phyloP scores from a whole-genome alignment of 92 coral and sea anemone genomes.

The Muricea muricata region DNA sequence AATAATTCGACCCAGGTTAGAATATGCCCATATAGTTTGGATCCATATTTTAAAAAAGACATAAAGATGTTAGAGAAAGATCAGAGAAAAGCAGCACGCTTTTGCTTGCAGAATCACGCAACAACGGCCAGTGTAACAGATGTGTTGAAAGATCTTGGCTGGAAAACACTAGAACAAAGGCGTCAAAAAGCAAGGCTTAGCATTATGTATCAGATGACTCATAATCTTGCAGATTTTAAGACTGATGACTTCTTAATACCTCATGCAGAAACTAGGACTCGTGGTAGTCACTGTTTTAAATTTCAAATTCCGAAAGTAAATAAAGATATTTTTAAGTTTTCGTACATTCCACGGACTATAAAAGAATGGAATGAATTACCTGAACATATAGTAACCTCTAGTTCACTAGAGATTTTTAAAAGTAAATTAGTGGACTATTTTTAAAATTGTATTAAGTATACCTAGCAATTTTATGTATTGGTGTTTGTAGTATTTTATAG shows the following conservation, averaged over 20 bases:
- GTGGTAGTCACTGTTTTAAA: not conserved
- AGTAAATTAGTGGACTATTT: no score
- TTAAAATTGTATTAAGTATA: no score
- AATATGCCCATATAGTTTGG: conserved; percentile 44
- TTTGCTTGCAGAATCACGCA: conserved; percentile 8
- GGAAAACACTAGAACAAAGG: not conserved
- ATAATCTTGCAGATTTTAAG: not conserved
- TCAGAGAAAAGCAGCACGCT: conserved; percentile 5
- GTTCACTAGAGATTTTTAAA: not conserved
- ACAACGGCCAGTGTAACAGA: conserved; percentile 3
- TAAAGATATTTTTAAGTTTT: not conserved
- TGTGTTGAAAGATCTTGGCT: not conserved
- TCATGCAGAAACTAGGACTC: conserved; percentile 2
- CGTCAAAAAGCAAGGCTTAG: not conserved
- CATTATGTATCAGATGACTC: conserved; percentile 8
- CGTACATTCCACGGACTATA: not conserved
- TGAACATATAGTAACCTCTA: not conserved
- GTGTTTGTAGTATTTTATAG: no score
- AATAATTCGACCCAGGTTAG: not conserved
- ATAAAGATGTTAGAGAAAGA: conserved; percentile 18
- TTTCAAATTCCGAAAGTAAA: not conserved
- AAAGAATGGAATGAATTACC: not conserved
- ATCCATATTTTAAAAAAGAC: conserved; percentile 34
- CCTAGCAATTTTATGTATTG: no score
- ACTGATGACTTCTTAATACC: not conserved